Percentiles rank a stretch among this genome's conserved stretches.
Evolutionary conservation across 2,113 vertebrate species (phyloP).

Genomic region (Dipodomys ordii): DNA sequence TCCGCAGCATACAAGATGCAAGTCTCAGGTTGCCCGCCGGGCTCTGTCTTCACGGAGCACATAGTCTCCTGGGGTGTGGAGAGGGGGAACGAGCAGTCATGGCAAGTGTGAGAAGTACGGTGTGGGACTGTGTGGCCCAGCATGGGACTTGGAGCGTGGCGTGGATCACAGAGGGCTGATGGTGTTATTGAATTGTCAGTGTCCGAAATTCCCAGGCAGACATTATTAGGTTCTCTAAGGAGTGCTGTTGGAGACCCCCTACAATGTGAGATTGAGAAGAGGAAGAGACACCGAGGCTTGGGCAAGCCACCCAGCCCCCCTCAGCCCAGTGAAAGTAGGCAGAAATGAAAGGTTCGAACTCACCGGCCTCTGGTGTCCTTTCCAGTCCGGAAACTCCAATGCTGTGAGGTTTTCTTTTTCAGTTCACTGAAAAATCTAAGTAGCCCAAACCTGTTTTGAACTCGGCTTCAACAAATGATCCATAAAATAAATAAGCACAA

Average conservation of each 20-base stretch:
- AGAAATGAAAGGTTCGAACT: conserved; percentile 55
- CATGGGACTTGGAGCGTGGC: no score
- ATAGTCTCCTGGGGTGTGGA: not conserved
- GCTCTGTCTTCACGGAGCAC: not conserved
- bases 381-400: conserved; percentile 46
- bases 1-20: not conserved
- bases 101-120: no score
- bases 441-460: conserved; percentile 80
- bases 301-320: not conserved
- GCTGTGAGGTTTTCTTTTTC: conserved; percentile 71
- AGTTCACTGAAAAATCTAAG: conserved; percentile 79
- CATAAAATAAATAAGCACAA: conserved; percentile 82
- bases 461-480: conserved; percentile 78
- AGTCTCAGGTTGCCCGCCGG: not conserved
- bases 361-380: conserved; percentile 50
- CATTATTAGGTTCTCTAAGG: not conserved
- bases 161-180: no score
- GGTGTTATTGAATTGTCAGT: not conserved
- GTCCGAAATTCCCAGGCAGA: not conserved
- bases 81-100: not conserved
- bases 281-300: not conserved
- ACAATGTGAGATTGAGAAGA: not conserved
- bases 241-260: not conserved
- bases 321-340: conserved; percentile 32
- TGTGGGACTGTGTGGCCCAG: no score